These are phyloP conservation scores for Panopea generosa DNA, from an alignment of 2,888 invertebrate species.

Conservation along the genomic window DNA sequence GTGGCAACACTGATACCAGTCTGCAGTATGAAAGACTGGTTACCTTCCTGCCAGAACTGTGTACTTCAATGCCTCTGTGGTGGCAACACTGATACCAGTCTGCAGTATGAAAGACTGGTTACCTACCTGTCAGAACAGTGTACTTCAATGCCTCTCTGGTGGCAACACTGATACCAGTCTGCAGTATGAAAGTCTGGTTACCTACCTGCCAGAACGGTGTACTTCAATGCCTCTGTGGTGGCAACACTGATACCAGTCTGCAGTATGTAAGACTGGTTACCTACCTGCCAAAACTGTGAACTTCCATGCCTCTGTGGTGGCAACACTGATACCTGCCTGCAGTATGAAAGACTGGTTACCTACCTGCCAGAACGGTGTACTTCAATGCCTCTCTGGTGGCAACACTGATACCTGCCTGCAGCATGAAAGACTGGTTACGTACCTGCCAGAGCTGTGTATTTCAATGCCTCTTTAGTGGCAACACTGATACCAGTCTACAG, in stretches of 20 bases:
- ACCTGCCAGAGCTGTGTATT: no score
- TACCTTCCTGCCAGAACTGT: no score
- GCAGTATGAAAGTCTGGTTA: constrained; percentile 84
- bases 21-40: constrained; percentile 86
- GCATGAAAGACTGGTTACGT: no score
- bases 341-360: constrained; percentile 86
- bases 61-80: no score
- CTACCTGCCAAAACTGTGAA: constrained; percentile 88
- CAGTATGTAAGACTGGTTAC: constrained; percentile 23
- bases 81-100: no score
- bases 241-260: no score
- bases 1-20: constrained; percentile 80
- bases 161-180: no score
- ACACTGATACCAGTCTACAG: no score
- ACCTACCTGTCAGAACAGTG: constrained; percentile 88
- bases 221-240: no score
- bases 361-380: constrained; percentile 88
- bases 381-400: constrained; percentile 88
- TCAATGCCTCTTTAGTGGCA: no score
- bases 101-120: no score
- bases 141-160: constrained; percentile 88
- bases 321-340: constrained; percentile 77
- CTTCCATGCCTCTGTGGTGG: constrained; percentile 88
- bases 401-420: constrained; percentile 76
- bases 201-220: no score